These are phyloP conservation scores for Odontesthes bonariensis DNA, from an alignment of 2,113 vertebrate genomes.

Conservation along the genomic window DNA sequence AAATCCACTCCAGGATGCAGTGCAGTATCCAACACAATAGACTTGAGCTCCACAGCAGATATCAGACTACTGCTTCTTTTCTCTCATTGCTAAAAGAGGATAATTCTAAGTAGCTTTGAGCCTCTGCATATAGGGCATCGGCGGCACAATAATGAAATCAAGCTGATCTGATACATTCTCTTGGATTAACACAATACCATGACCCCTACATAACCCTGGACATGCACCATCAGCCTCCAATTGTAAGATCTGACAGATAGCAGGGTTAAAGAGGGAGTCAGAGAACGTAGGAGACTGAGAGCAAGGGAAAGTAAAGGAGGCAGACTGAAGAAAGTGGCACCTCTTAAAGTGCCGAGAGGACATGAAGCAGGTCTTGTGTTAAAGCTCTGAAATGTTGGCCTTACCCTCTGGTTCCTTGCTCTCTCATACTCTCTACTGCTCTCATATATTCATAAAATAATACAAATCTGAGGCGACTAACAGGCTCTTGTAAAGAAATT, in stretches of 20 bases:
- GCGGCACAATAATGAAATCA: slow-evolving; percentile 72
- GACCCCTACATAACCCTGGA: slow-evolving; percentile 64
- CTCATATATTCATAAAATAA: slow-evolving; percentile 27
- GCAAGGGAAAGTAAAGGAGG: slow-evolving; percentile 18
- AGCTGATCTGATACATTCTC: slow-evolving; percentile 70
- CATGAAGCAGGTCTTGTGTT: slow-evolving; percentile 80
- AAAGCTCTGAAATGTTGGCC: slow-evolving; percentile 42
- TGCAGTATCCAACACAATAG: slow-evolving; percentile 54
- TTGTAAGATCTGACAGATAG: slow-evolving; percentile 49
- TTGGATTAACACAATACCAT: slow-evolving; percentile 66
- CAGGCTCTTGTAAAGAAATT: background rate
- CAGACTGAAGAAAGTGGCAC: slow-evolving; percentile 26
- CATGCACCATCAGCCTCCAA: slow-evolving; percentile 44
- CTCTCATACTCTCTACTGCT: slow-evolving; percentile 4
- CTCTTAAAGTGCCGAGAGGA: slow-evolving; percentile 78
- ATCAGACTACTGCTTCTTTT: slow-evolving; percentile 55
- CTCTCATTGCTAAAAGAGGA: slow-evolving; percentile 56
- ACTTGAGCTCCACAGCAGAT: slow-evolving; percentile 45
- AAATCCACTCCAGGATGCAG: slow-evolving; percentile 54
- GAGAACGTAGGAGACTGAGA: background rate
- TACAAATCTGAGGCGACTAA: slow-evolving; percentile 7
- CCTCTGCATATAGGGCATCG: slow-evolving; percentile 57
- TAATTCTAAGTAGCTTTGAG: slow-evolving; percentile 68
- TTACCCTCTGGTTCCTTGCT: slow-evolving; percentile 7
- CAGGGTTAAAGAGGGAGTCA: slow-evolving; percentile 32